These are phyloP conservation scores for Anolis sagrei DNA, from an alignment of 2,113 vertebrate genomes.

Conservation along the genomic window DNA sequence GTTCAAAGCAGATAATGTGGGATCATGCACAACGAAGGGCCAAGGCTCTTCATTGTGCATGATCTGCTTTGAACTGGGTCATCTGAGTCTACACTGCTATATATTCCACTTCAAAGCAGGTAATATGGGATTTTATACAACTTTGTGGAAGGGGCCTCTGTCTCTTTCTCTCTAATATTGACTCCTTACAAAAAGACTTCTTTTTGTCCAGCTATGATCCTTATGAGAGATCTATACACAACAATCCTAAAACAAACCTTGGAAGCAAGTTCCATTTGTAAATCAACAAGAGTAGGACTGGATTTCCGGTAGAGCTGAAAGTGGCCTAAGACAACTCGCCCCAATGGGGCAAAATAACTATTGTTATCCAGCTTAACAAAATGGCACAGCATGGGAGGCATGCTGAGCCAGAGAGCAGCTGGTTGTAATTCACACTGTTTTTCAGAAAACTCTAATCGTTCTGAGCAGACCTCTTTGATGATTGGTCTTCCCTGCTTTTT, in stretches of 20 bases:
- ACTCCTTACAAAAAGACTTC: conserved; percentile 38
- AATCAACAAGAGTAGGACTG: conserved; percentile 71
- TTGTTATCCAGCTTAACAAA: conserved; percentile 86
- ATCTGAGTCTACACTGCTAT: too few species aligned
- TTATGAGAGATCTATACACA: conserved; percentile 69
- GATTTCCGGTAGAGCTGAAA: conserved; percentile 80
- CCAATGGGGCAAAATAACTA: conserved; percentile 84
- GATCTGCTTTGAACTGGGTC: too few species aligned
- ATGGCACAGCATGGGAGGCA: conserved; percentile 84
- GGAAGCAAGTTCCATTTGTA: conserved; percentile 79
- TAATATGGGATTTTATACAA: too few species aligned
- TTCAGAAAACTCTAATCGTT: conserved; percentile 85
- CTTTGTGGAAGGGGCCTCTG: too few species aligned
- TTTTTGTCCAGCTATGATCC: conserved; percentile 67
- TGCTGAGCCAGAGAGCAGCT: conserved; percentile 83
- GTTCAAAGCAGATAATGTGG: too few species aligned
- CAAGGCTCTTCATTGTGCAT: too few species aligned
- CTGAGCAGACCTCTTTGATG: conserved; percentile 83
- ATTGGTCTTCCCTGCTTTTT: conserved; percentile 84
- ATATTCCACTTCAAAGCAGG: too few species aligned
- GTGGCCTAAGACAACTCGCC: conserved; percentile 80
- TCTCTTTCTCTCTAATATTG: not conserved
- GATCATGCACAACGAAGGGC: too few species aligned
- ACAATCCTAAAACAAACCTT: conserved; percentile 66
- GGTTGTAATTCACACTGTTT: conserved; percentile 85